Percentiles rank a stretch among this genome's conserved stretches.
These are phyloP conservation scores for Caenorhabditis afra DNA, from an alignment of 2,888 invertebrate species.

Conservation along the genomic window DNA sequence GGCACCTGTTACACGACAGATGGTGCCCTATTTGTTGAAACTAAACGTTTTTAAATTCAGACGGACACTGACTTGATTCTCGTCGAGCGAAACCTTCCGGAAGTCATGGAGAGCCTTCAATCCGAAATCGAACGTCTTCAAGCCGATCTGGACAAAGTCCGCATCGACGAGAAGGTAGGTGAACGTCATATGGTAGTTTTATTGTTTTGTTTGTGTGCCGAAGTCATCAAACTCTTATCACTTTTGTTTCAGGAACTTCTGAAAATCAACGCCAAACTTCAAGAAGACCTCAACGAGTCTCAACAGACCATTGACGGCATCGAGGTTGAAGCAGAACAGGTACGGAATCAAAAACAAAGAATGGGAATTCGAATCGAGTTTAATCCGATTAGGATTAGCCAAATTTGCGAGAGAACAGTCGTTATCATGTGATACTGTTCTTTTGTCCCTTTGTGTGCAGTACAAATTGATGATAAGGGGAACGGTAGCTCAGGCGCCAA, in stretches of 20 bases:
- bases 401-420: background rate
- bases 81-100: slow-evolving; percentile 36
- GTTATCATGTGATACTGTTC: background rate
- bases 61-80: slow-evolving; percentile 52
- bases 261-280: slow-evolving; percentile 42
- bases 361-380: no score
- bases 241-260: slow-evolving; percentile 32
- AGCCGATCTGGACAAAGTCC: slow-evolving; percentile 25
- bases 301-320: slow-evolving; percentile 65
- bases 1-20: background rate
- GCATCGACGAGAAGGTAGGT: slow-evolving; percentile 33
- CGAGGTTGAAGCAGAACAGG: slow-evolving; percentile 69
- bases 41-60: slow-evolving; percentile 27
- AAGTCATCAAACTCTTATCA: background rate
- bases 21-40: slow-evolving; percentile 12
- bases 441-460: background rate
- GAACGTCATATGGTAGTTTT: background rate
- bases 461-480: slow-evolving; percentile 10
- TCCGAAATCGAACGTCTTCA: slow-evolving; percentile 43
- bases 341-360: no score
- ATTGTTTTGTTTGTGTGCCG: background rate
- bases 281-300: slow-evolving; percentile 57
- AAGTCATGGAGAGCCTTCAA: slow-evolving; percentile 52
- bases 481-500: slow-evolving; percentile 39
- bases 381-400: background rate